Percentiles rank a stretch among this genome's conserved stretches.
These are phyloP conservation scores for Cyprinodon tularosa DNA, from an alignment of 2,113 vertebrate genomes.

Conservation along the genomic window DNA sequence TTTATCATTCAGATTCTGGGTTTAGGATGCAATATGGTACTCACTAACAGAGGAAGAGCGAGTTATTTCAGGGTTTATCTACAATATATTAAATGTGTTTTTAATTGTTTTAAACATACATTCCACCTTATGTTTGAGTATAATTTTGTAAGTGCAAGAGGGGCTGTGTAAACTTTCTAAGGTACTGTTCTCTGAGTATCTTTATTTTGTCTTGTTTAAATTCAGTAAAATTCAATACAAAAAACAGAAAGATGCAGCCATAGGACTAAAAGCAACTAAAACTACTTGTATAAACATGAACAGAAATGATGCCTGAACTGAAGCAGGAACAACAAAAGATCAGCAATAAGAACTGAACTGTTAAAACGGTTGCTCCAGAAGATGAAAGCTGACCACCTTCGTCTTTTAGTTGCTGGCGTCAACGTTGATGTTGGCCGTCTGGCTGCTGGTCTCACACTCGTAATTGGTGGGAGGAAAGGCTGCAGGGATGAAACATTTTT, in stretches of 20 bases:
- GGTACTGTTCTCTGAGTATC: neutral
- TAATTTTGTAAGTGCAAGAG: neutral
- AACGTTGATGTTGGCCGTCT: slow-evolving; percentile 76
- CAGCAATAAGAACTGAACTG: neutral
- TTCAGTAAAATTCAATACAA: neutral
- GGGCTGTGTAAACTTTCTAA: neutral
- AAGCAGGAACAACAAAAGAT: neutral
- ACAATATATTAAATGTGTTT: neutral
- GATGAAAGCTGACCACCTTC: neutral
- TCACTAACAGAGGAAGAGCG: no score
- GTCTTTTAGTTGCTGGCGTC: slow-evolving; percentile 69
- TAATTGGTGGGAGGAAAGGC: slow-evolving; percentile 85
- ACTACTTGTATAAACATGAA: neutral
- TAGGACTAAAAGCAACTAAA: no score
- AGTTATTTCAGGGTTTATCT: no score
- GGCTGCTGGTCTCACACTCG: slow-evolving; percentile 78
- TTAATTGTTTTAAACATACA: neutral
- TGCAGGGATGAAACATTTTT: slow-evolving; percentile 61
- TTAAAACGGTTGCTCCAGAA: neutral
- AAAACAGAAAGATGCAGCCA: neutral
- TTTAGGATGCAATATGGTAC: no score
- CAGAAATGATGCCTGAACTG: neutral
- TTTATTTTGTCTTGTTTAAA: neutral
- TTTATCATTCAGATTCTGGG: no score
- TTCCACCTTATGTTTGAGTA: neutral